Conservation (phyloP, 2,888 invertebrate species). For the Epiblema foenella region DNA sequence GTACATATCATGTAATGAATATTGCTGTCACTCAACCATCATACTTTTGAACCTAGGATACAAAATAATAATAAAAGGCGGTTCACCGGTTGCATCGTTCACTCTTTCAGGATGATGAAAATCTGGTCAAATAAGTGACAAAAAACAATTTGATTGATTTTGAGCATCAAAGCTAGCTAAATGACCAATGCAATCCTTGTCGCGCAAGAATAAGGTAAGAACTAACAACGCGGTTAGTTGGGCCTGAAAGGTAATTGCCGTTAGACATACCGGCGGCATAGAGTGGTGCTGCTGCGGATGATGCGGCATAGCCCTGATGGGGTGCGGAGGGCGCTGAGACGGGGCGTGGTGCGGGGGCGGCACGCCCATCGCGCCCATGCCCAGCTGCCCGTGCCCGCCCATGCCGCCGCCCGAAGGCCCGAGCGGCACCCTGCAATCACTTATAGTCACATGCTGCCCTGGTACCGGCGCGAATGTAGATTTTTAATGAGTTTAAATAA, state of each 20-base stretch:
- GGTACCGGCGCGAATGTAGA: background rate
- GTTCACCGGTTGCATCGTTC: background rate
- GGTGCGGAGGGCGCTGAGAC: constrained; percentile 69
- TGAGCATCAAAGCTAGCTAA: no score
- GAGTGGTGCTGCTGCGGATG: constrained; percentile 74
- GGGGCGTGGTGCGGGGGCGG: constrained; percentile 65
- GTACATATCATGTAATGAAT: no score
- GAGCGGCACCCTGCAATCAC: constrained; percentile 69
- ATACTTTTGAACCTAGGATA: no score
- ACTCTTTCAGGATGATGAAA: background rate
- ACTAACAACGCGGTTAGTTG: no score
- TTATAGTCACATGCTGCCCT: constrained; percentile 44
- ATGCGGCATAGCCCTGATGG: constrained; percentile 75
- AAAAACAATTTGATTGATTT: no score
- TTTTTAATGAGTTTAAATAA: background rate
- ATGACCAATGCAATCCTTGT: no score
- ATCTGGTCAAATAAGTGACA: background rate
- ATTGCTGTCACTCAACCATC: no score
- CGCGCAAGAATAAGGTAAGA: no score
- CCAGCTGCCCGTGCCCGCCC: constrained; percentile 66
- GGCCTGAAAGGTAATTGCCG: background rate
- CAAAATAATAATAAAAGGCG: no score
- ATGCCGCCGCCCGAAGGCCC: constrained; percentile 70
- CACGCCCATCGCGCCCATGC: constrained; percentile 63
- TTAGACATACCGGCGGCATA: constrained; percentile 66